Evolutionary conservation across 2,113 vertebrate species (phyloP).

Genomic region (Equus przewalskii): DNA sequence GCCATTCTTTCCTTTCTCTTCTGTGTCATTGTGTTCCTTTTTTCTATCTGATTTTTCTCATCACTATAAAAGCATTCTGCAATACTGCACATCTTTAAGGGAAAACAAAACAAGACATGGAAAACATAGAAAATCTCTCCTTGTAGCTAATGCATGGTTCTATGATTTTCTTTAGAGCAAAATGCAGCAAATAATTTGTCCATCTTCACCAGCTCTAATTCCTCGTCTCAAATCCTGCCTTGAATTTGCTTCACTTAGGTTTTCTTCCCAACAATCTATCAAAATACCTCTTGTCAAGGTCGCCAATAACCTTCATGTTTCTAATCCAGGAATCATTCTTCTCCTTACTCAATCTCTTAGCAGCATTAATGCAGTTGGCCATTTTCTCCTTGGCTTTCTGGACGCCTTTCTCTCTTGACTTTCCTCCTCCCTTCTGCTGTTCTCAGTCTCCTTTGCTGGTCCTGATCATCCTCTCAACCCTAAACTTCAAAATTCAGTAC

Average conservation of each 20-base stretch:
- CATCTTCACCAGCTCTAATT: not conserved
- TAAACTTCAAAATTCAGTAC: not conserved
- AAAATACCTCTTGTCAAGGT: not conserved
- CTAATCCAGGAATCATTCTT: not conserved
- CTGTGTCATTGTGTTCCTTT: not conserved
- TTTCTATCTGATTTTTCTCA: not conserved
- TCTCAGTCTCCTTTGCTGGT: not conserved
- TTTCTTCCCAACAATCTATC: not conserved
- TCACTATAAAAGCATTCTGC: not conserved
- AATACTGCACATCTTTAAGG: not conserved
- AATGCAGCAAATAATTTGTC: not conserved
- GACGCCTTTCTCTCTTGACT: not conserved
- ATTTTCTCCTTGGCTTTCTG: not conserved
- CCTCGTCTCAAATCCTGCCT: not conserved
- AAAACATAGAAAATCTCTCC: not conserved
- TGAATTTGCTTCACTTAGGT: not conserved
- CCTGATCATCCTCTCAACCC: not conserved
- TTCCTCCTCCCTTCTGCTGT: not conserved
- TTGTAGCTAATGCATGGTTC: not conserved
- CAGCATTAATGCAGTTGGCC: not conserved
- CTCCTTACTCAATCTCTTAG: not conserved
- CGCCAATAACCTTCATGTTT: not conserved
- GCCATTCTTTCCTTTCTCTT: not conserved
- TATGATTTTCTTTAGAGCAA: not conserved
- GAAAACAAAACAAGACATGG: not conserved